Evolutionary conservation across 1,140 invertebrate species (phyloP), one percentile per base, ranked within the genome.

Genomic region (Drosophila rufa): DNA sequence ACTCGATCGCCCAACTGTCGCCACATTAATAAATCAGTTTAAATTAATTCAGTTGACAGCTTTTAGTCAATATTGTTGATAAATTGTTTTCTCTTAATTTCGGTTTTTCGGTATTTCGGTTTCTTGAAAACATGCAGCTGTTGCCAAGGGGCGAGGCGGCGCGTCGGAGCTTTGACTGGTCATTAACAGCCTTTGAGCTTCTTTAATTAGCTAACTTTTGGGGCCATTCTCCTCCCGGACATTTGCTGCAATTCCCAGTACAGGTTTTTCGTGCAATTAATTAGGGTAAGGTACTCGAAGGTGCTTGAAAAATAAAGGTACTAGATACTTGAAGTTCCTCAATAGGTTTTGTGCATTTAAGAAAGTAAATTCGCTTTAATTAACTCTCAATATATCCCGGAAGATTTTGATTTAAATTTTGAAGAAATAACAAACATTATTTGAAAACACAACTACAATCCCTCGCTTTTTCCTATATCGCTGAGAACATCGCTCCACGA

Each of bases 11-110:
- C 64, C 59, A 71, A 78, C 66, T 83, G 84, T 84, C 82, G 76
- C 75, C 83, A 55, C 61, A 55, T 74, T 80, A 87, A 82, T 87
- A 86, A 86, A 86, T 86, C 84, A 83, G 75, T 76, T 83, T 65
- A 66, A 86, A 82, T 83, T 76, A 76, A 87, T 73, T 79, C 67
- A 62, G 57, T 59, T 51, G 76, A 87, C 70, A 73, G 57, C 57
- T 65, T 77, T 71, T 47, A 80, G 64, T 58, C 56, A 59, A 47
- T 75, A 62, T 70, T 61, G 50, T 66, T 81, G 66, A 62, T 58
- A 58, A 57, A 61, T 73, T 73, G 68, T 75, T 77, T 67, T 68
- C 50, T 38, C 55, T 47, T 68, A 38, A 70, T 68, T 68, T 70
- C 12, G 30, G 56, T 56, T 60, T 60, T 59, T 22, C 14, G 55